These are phyloP conservation scores for Zosterops borbonicus DNA, from an alignment of 2,113 vertebrate species.

Conservation along the genomic window DNA sequence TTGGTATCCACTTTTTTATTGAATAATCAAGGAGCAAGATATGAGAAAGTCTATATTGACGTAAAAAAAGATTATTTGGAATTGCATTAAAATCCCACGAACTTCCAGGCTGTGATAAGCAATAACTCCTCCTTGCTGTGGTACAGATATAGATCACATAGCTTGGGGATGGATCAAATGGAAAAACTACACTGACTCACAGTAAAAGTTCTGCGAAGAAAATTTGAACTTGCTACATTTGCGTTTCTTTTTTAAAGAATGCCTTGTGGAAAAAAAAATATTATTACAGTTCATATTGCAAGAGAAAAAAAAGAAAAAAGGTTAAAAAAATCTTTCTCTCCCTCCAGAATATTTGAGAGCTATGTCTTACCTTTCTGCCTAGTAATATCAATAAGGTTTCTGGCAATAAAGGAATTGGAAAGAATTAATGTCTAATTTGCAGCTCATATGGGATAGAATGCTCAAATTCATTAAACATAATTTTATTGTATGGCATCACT, in stretches of 20 bases:
- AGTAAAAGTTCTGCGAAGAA: constrained; percentile 10
- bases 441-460: background rate
- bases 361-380: background rate
- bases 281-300: background rate
- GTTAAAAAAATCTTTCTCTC: background rate
- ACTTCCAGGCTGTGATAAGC: background rate
- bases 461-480: background rate
- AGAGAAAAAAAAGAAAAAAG: background rate
- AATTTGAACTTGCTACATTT: background rate
- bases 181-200: constrained; percentile 5
- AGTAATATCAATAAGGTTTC: background rate
- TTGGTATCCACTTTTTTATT: background rate
- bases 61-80: constrained; percentile 24
- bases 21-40: background rate
- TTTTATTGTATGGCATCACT: background rate
- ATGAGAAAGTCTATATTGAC: background rate
- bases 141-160: background rate
- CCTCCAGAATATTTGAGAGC: background rate
- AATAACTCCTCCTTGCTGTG: background rate
- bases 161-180: background rate
- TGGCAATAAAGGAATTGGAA: constrained; percentile 11
- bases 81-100: background rate
- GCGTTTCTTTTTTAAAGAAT: constrained; percentile 6
- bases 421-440: background rate
- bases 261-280: background rate